Base-by-base conservation (phyloP, 2,113 vertebrate species). In the Larimichthys crocea region DNA sequence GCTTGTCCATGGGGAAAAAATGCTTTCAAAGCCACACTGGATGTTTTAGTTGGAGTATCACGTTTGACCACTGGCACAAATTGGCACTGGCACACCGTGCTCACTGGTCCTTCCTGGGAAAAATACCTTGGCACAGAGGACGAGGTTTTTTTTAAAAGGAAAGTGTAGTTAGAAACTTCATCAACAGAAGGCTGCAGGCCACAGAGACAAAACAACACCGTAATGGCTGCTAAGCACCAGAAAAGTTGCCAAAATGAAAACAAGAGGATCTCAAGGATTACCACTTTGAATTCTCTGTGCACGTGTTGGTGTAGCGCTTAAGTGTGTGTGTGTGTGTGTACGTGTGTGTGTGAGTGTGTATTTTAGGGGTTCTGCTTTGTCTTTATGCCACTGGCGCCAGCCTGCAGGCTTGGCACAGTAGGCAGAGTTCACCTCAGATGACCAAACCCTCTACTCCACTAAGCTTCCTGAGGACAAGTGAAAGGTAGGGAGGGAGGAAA, bases 351-450 rank as follows among this genome's bases (percentile, higher is more conserved):
- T 61, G 5, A 16, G 74, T 76, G 79, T 74, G 48, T 85, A 50
- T 79, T 68, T 52, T 56, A 57, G 15, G 31, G 72, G 62, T 64
- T 80, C 69, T 70, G 61, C 78, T 83, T 80, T 77, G 87, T 74
- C 82, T 80, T 59, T 31, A 55, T 63, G 65, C 72, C 74, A 53
- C 75, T 69, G 80, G 85, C 65, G 60, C 84, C 80, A 80, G 72
- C 46, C 85, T 69, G 81, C 76, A 78, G 66, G 64, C 77, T 84
- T 90, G 84, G 84, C 88, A 86, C 77, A 17, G 57, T 42, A 75
- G 50, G 44, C n/a, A 0, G 61, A 44, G 19, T 84, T 92, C 87
- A 88, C 83, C 81, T 88, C 78, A 91, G 71, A 86, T 86, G 88
- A 90, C 74, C 79, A 80, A 83, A 67, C 57, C 65, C 72, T 81